These are phyloP conservation scores for Trematocara nigrifrons DNA, from an alignment of 2,113 vertebrate species.

Conservation along the genomic window DNA sequence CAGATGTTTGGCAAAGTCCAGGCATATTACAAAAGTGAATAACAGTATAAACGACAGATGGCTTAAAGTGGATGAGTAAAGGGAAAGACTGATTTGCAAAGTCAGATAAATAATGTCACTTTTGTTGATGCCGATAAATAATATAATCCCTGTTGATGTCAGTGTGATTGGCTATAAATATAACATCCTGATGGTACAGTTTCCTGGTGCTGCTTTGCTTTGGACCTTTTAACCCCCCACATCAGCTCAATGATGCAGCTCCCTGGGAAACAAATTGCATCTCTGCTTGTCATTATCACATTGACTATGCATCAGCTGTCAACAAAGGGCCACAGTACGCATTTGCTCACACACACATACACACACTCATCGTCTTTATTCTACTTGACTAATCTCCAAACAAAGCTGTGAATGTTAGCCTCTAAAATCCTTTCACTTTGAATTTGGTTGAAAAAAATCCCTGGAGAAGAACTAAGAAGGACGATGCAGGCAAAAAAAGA, in stretches of 20 bases:
- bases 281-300: slow-evolving; percentile 55
- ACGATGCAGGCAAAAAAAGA: slow-evolving; percentile 15
- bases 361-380: slow-evolving; percentile 15
- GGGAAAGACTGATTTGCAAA: background rate
- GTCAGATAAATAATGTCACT: background rate
- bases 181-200: background rate
- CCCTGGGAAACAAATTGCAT: slow-evolving; percentile 44
- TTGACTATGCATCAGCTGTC: slow-evolving; percentile 47
- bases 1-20: background rate
- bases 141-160: background rate
- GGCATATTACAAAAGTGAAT: background rate
- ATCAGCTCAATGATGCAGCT: slow-evolving; percentile 1
- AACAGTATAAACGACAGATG: background rate
- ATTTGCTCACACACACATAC: background rate
- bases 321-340: slow-evolving; percentile 23
- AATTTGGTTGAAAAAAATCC: slow-evolving; percentile 15
- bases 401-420: slow-evolving; percentile 54
- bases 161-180: background rate
- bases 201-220: slow-evolving; percentile 8
- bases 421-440: slow-evolving; percentile 53
- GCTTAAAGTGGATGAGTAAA: background rate
- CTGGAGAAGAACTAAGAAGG: slow-evolving; percentile 31
- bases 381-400: slow-evolving; percentile 56
- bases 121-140: background rate
- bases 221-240: slow-evolving; percentile 34